Conservation (phyloP, 2,797 vertebrate species). For the Rhynchonycteris naso region DNA sequence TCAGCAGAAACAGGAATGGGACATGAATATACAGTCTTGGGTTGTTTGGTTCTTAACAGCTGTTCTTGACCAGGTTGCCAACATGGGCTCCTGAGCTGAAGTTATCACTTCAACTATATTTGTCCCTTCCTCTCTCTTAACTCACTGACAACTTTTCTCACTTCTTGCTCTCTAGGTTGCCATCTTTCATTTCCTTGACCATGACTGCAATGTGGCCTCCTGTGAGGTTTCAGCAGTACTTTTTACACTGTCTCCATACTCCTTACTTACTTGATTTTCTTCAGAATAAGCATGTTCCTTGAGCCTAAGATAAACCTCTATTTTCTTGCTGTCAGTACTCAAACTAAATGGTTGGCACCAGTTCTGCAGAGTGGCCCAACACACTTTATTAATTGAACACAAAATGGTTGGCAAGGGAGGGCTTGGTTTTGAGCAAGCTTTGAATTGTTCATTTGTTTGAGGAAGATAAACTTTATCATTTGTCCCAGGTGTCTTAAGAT, state of each 20-base stretch:
- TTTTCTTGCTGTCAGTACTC: conserved; percentile 73
- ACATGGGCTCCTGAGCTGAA: conserved; percentile 30
- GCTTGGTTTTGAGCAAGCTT: accelerated
- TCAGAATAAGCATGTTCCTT: conserved; percentile 45
- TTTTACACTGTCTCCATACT: background rate
- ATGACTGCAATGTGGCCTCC: background rate
- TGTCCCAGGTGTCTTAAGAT: background rate
- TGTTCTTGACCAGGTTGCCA: conserved; percentile 70
- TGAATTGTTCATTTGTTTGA: background rate
- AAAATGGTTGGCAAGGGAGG: conserved; percentile 39
- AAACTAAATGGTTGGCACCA: conserved; percentile 71
- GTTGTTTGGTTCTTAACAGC: background rate
- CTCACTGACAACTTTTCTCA: background rate
- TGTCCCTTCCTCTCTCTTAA: background rate
- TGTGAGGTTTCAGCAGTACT: background rate
- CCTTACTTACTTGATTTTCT: conserved; percentile 52
- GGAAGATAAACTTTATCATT: background rate
- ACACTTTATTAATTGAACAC: conserved; percentile 59
- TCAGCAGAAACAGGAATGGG: background rate
- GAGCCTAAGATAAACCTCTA: conserved; percentile 69
- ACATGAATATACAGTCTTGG: background rate
- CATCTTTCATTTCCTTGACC: background rate
- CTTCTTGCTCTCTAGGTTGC: background rate
- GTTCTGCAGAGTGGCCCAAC: conserved; percentile 36
- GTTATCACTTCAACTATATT: conserved; percentile 45